Evolutionary conservation across 2,797 vertebrate species (phyloP).

Genomic region (Hydrocynus forskahlii): DNA sequence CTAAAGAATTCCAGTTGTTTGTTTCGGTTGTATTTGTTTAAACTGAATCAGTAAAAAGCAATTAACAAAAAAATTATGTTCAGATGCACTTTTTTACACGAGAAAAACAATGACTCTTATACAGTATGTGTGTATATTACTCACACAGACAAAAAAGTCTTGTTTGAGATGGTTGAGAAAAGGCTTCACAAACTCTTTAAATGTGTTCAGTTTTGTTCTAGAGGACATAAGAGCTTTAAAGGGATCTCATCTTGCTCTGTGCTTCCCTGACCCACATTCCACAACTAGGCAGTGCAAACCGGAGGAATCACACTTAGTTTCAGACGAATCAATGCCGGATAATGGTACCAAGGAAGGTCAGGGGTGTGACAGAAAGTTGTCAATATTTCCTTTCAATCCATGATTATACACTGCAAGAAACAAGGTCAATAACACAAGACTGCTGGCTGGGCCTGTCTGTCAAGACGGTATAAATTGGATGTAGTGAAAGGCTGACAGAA

Average conservation of each 20-base stretch:
- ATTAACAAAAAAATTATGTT: too few relatives aligned
- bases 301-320: constrained; percentile 28
- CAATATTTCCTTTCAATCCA: constrained; percentile 34
- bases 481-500: constrained; percentile 37
- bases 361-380: constrained; percentile 24
- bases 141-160: background rate
- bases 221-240: background rate
- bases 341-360: constrained; percentile 51
- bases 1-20: too few relatives aligned
- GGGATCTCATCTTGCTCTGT: background rate
- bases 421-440: constrained; percentile 52
- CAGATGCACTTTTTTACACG: too few relatives aligned
- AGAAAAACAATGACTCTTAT: too few relatives aligned
- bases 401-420: constrained; percentile 36
- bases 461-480: constrained; percentile 36
- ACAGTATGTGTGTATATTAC: background rate
- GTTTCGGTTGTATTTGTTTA: too few relatives aligned
- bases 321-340: constrained; percentile 40
- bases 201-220: background rate
- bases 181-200: background rate
- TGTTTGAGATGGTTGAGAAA: background rate
- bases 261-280: constrained; percentile 27
- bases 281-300: constrained; percentile 40
- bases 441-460: constrained; percentile 4
- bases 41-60: too few relatives aligned